Percentiles rank a stretch among this genome's conserved stretches.
These are phyloP conservation scores for Protonibea diacanthus DNA, from an alignment of 2,797 vertebrate genomes.

Conservation along the genomic window DNA sequence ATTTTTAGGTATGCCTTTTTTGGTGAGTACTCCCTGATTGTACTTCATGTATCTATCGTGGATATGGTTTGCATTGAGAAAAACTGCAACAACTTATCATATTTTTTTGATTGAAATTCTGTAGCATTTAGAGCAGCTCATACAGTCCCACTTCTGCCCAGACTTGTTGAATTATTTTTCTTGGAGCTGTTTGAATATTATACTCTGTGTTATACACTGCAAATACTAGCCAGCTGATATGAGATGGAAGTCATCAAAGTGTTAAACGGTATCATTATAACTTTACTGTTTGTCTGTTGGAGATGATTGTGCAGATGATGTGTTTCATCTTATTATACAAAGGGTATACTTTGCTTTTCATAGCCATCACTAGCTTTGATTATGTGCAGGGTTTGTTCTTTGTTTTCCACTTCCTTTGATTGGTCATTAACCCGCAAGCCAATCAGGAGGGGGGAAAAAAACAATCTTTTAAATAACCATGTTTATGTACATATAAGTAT, in stretches of 20 bases:
- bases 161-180: constrained; percentile 35
- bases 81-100: neutral
- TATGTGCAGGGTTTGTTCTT: constrained; percentile 40
- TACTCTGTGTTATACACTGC: constrained; percentile 1
- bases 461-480: constrained; percentile 42
- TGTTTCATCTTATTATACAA: constrained; percentile 52
- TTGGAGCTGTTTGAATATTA: constrained; percentile 11
- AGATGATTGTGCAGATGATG: constrained; percentile 55
- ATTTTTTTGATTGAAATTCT: neutral
- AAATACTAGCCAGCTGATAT: constrained; percentile 15
- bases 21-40: neutral
- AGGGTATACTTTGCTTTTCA: constrained; percentile 22
- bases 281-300: constrained; percentile 17
- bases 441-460: constrained; percentile 43
- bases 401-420: constrained; percentile 55
- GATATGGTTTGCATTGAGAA: too few relatives aligned
- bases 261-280: constrained; percentile 41
- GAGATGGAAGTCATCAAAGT: constrained; percentile 11
- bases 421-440: constrained; percentile 66
- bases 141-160: constrained; percentile 7
- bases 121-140: neutral
- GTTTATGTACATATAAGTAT: constrained; percentile 24
- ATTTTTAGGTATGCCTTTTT: too few relatives aligned
- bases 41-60: neutral
- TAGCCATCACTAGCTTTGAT: constrained; percentile 44